phyloP scores from a whole-genome alignment of 1,140 invertebrate species.

The Cylas formicarius region DNA sequence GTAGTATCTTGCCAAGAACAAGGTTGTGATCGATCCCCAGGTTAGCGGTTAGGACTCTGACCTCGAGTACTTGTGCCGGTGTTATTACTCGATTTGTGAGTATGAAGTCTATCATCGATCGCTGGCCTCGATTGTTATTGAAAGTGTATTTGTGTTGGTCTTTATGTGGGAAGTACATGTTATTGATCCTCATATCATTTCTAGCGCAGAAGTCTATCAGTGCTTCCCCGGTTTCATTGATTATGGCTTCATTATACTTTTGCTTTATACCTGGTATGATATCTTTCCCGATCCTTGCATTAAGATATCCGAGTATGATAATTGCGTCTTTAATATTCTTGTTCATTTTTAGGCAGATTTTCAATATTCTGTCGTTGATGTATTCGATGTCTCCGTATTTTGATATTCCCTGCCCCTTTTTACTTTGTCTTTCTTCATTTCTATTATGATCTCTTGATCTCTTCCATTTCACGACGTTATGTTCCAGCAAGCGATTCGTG shows the following conservation, averaged over 20 bases:
- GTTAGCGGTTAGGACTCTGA: too few relatives aligned
- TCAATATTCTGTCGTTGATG: too few relatives aligned
- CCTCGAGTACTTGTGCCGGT: too few relatives aligned
- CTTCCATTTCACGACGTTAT: conserved; percentile 15
- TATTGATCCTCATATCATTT: conserved; percentile 6
- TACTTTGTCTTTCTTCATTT: conserved; percentile 2
- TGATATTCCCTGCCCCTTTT: background rate
- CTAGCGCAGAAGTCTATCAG: conserved; percentile 10
- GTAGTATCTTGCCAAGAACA: too few relatives aligned
- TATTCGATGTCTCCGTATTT: background rate
- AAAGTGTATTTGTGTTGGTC: too few relatives aligned
- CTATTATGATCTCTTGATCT: conserved; percentile 10
- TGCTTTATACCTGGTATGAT: conserved; percentile 8
- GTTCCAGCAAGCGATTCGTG: conserved; percentile 15
- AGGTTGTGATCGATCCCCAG: too few relatives aligned
- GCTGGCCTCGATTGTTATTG: too few relatives aligned
- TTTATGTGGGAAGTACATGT: conserved; percentile 5
- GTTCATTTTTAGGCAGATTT: too few relatives aligned
- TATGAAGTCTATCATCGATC: too few relatives aligned
- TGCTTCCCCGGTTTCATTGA: conserved; percentile 9
- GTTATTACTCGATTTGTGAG: too few relatives aligned
- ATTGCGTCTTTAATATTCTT: conserved; percentile 3
- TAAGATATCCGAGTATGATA: conserved; percentile 8
- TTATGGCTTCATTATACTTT: conserved; percentile 7
- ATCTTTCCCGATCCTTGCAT: conserved; percentile 5